Evolutionary conservation across 2,888 invertebrate genomes (phyloP), one percentile per base, ranked within the genome.

Genomic region (Eubasilissa splendida): DNA sequence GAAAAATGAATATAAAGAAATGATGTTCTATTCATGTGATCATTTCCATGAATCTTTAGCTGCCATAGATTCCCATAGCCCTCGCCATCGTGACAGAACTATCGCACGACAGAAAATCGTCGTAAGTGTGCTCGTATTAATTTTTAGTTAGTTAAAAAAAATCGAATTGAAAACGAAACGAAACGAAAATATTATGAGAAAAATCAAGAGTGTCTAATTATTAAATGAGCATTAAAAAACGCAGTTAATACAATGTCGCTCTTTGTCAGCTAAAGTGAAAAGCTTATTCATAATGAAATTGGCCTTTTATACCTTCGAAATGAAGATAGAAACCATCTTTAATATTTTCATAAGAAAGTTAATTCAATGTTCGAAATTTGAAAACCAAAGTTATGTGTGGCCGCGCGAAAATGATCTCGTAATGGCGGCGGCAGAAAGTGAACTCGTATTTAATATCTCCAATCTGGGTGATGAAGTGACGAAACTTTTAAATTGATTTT

Each of bases 311-410:
- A 10, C 60, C 7, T 60, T 60, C 5, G 11, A n/a, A 75, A 60
- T 75, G 52, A 60, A 75, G 60, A 31, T 11, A 12, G 60, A 59
- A 52, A 59, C 50, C 52, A 4, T 12, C 56, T 68, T 52, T 52
- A 68, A 68, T 68, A 68, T 68, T 74, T 58, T 58, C 74, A 50
- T 74, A 50, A 42, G 50, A 74, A 74, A 74, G 14, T 74, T 42
- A 56, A 56, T 71, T 71, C 56, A 56, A 56, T 56, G 42, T 59
- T 73, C n/a, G 9, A 58, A 74, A 74, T 74, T 71, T 54, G 54
- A 54, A 71, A 71, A 71, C 71, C 71, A 71, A 71, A 71, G 54
- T 70, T 71, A 56, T 71, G 56, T 31, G 71, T 10, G 56, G 12
- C 11, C 14, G 65, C 31, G 65, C 31, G 65, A 33, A 65, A 65